These are phyloP conservation scores for Xylota segnis DNA, from an alignment of 2,888 invertebrate species.

Conservation along the genomic window DNA sequence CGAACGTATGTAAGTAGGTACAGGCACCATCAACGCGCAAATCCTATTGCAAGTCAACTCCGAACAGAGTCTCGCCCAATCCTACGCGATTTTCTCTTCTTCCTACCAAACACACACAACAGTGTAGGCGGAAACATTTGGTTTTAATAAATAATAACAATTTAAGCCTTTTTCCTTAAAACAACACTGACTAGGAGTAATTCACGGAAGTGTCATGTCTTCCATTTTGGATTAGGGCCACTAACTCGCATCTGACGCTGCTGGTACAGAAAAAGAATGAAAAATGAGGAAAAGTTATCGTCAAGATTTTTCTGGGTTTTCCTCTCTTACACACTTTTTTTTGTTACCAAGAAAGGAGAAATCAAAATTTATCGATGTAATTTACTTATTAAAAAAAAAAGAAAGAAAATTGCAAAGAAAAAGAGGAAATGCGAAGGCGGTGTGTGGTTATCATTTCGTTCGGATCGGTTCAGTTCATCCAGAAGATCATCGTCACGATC, in stretches of 20 bases:
- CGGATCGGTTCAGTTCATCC: slow-evolving; percentile 19
- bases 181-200: slow-evolving; percentile 11
- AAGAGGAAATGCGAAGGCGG: slow-evolving; percentile 51
- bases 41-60: slow-evolving; percentile 31
- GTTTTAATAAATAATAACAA: slow-evolving; percentile 53
- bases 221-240: not conserved
- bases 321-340: not conserved
- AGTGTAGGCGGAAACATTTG: slow-evolving; percentile 48
- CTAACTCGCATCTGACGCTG: not conserved
- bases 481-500: slow-evolving; percentile 59
- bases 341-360: slow-evolving; percentile 31
- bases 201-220: slow-evolving; percentile 16
- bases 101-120: slow-evolving; percentile 33
- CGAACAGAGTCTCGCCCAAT: slow-evolving; percentile 15
- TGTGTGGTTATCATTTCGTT: slow-evolving; percentile 37
- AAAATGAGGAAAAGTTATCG: slow-evolving; percentile 45
- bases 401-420: slow-evolving; percentile 24
- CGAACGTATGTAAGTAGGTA: slow-evolving; percentile 37
- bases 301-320: slow-evolving; percentile 17
- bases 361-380: slow-evolving; percentile 58
- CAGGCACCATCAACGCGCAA: slow-evolving; percentile 9
- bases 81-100: slow-evolving; percentile 52
- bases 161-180: slow-evolving; percentile 38
- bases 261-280: slow-evolving; percentile 11
- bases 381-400: slow-evolving; percentile 16